A percentile compares a stretch with the other conserved stretches of the same genome.
phyloP scores from a whole-genome alignment of 2,797 vertebrate species.

The Amazonetta brasiliensis region DNA sequence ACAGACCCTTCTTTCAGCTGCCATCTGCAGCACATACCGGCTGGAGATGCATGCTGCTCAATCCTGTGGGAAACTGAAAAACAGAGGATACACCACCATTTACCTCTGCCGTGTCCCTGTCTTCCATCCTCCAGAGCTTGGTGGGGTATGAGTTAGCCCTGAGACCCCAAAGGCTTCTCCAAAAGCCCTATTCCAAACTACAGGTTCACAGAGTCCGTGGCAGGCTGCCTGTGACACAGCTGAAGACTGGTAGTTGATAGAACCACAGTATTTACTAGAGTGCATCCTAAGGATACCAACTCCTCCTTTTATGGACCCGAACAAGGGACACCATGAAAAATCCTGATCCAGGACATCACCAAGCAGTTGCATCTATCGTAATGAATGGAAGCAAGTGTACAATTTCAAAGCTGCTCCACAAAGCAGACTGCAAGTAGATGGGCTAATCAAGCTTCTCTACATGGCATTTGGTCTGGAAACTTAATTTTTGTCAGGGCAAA shows the following conservation, averaged over 20 bases:
- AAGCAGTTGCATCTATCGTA: neutral
- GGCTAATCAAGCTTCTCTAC: neutral
- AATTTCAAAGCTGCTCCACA: neutral
- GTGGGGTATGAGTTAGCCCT: accelerated
- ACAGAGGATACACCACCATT: neutral
- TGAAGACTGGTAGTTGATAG: accelerated
- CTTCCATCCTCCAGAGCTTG: neutral
- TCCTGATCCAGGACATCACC: neutral
- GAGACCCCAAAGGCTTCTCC: neutral
- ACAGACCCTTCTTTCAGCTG: slow-evolving; percentile 16
- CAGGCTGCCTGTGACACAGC: neutral
- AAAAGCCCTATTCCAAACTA: neutral
- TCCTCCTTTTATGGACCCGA: neutral
- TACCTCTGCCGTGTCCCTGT: neutral
- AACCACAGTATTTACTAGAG: neutral
- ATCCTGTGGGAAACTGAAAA: neutral
- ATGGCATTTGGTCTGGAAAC: neutral
- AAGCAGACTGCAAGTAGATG: neutral
- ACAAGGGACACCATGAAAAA: neutral
- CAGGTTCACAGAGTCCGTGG: neutral
- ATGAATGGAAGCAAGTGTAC: neutral
- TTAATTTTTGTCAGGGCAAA: neutral
- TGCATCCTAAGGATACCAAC: neutral
- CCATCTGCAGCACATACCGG: neutral
- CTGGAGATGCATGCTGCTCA: neutral